Evolutionary conservation across 2,797 vertebrate species (phyloP).

Genomic region (Gorsachius magnificus): DNA sequence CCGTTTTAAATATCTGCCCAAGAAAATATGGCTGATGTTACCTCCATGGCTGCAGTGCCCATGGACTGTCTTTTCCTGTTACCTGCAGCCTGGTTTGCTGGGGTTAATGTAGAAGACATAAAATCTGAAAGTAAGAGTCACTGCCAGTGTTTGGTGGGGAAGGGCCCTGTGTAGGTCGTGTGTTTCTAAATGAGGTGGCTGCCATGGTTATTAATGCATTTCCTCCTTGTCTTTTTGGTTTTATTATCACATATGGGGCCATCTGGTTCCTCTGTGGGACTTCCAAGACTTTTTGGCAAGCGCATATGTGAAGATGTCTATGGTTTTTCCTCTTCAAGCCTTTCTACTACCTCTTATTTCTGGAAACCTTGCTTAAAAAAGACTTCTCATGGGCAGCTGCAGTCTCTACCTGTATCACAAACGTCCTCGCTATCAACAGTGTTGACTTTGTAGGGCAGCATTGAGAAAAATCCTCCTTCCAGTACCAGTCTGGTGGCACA

Average conservation of each 20-base stretch:
- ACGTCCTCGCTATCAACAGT: not conserved
- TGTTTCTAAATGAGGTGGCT: not conserved
- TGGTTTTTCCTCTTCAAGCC: slow-evolving; percentile 2
- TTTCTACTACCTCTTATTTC: not conserved
- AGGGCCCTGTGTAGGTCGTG: not conserved
- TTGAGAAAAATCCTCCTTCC: not conserved
- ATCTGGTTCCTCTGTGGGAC: slow-evolving; percentile 62
- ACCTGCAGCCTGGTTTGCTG: not conserved
- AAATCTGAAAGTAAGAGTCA: not conserved
- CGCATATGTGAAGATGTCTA: not conserved
- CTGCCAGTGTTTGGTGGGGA: not conserved
- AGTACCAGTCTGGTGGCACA: not conserved
- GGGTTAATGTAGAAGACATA: not conserved
- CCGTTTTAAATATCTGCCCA: not conserved
- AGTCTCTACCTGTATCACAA: not conserved
- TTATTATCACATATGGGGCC: slow-evolving; percentile 22
- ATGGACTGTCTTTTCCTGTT: not conserved
- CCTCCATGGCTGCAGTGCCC: not conserved
- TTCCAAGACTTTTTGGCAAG: slow-evolving; percentile 43
- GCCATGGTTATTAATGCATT: not conserved
- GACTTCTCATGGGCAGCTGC: not conserved
- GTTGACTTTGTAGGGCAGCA: not conserved
- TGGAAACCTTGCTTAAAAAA: not conserved
- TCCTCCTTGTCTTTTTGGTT: slow-evolving; percentile 2
- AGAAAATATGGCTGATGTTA: not conserved